Conservation (phyloP, 2,797 vertebrate species). For the Nannoperca australis region DNA sequence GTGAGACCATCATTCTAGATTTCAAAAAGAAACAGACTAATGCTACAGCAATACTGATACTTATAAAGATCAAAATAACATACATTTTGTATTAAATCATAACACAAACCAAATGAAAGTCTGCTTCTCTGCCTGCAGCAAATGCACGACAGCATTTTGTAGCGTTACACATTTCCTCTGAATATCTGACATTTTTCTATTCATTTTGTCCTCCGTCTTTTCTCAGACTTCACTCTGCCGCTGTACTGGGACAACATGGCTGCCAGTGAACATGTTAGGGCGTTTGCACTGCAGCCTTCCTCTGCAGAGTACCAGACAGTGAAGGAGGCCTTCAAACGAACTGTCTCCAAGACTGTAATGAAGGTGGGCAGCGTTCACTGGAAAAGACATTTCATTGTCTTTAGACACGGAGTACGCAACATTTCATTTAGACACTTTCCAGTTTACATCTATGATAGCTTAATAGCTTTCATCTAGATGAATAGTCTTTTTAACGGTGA, state of each 20-base stretch:
- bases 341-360: slow-evolving; percentile 22
- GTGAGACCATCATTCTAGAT: slow-evolving; percentile 39
- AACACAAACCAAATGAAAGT: neutral
- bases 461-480: neutral
- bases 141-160: neutral
- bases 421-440: neutral
- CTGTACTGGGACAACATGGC: slow-evolving; percentile 79
- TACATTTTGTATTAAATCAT: neutral
- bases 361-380: slow-evolving; percentile 56
- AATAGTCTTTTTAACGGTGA: no score
- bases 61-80: neutral
- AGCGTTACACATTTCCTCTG: neutral
- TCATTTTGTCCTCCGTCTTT: neutral
- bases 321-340: slow-evolving; percentile 59
- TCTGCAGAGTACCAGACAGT: slow-evolving; percentile 67
- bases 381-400: neutral
- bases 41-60: neutral
- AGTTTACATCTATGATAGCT: neutral
- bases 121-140: no score
- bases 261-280: neutral
- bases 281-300: slow-evolving; percentile 29
- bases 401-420: neutral
- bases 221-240: slow-evolving; percentile 73
- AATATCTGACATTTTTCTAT: neutral
- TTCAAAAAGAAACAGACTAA: neutral